A percentile compares a stretch with the other conserved stretches of the same genome.
phyloP scores from a whole-genome alignment of 35 echinoderm and acorn worm species.

The Acanthaster planci region DNA sequence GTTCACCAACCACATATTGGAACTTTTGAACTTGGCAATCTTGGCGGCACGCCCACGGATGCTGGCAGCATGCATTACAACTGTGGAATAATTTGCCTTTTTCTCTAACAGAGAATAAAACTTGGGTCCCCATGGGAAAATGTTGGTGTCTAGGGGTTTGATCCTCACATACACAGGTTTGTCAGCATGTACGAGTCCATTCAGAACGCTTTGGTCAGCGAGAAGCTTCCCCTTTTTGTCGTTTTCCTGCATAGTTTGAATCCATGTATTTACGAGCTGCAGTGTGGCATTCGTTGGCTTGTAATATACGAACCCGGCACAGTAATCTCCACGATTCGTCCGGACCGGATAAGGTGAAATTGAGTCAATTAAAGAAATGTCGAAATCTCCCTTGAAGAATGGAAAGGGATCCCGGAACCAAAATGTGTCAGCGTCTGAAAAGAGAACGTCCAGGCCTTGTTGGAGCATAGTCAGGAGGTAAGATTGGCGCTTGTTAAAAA shows the following conservation, averaged over 20 bases:
- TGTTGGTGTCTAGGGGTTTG: conserved; percentile 34
- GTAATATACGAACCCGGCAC: conserved; percentile 66
- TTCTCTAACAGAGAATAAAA: conserved; percentile 45
- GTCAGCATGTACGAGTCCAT: conserved; percentile 23
- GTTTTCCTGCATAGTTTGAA: conserved; percentile 24
- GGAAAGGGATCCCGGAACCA: conserved; percentile 77
- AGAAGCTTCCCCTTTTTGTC: conserved; percentile 40
- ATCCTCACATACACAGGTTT: not conserved
- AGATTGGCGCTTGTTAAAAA: conserved; percentile 76
- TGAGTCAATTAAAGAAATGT: conserved; percentile 46
- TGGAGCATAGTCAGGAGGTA: conserved; percentile 52
- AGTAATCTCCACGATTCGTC: conserved; percentile 8
- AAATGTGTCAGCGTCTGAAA: conserved; percentile 73
- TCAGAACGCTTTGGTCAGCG: conserved; percentile 62
- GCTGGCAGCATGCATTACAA: conserved; percentile 69
- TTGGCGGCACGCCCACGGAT: conserved; percentile 54
- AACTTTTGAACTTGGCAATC: conserved; percentile 48
- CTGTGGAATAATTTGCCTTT: conserved; percentile 16
- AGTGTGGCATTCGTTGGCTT: conserved; percentile 28
- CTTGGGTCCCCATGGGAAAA: conserved; percentile 57
- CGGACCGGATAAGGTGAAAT: not conserved
- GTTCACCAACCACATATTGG: conserved; percentile 50
- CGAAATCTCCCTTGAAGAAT: conserved; percentile 53
- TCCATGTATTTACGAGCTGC: conserved; percentile 54
- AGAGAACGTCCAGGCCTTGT: conserved; percentile 65